phyloP scores from a whole-genome alignment of 2,888 invertebrate species.

The Ditylenchus weischeri region DNA sequence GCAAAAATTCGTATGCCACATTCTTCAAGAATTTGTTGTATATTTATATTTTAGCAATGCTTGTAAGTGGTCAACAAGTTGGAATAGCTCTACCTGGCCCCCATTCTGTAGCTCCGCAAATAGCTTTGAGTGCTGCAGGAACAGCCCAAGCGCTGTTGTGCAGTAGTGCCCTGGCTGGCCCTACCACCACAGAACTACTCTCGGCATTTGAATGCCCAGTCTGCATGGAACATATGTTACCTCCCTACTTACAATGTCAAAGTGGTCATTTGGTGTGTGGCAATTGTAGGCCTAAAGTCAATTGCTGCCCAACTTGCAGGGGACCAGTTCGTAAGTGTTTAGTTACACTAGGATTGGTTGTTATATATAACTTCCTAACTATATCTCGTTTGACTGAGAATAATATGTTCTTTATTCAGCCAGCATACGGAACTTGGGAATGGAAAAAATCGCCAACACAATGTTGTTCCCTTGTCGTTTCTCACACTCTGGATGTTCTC shows the following conservation, averaged over 20 bases:
- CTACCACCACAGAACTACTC: constrained; percentile 32
- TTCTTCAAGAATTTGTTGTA: too few relatives aligned
- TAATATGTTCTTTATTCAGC: constrained; percentile 62
- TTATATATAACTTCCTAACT: constrained; percentile 10
- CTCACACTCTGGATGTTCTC: constrained; percentile 84
- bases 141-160: not conserved
- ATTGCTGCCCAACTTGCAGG: constrained; percentile 95
- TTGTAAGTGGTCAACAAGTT: constrained; percentile 1
- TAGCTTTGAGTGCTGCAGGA: not conserved
- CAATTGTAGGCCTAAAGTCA: constrained; percentile 90
- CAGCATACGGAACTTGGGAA: constrained; percentile 94
- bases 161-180: constrained; percentile 1
- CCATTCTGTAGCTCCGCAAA: constrained; percentile 1
- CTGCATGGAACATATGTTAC: constrained; percentile 97
- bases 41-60: not conserved
- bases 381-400: constrained; percentile 18
- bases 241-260: constrained; percentile 90
- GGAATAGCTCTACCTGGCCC: constrained; percentile 11
- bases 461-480: constrained; percentile 73
- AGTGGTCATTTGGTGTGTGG: constrained; percentile 98
- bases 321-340: constrained; percentile 71
- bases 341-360: constrained; percentile 31
- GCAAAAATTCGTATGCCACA: too few relatives aligned
- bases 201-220: constrained; percentile 68
- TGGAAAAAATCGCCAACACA: constrained; percentile 98